These are phyloP conservation scores for Todiramphus saurophagus DNA, from an alignment of 2,113 vertebrate species.

Conservation along the genomic window DNA sequence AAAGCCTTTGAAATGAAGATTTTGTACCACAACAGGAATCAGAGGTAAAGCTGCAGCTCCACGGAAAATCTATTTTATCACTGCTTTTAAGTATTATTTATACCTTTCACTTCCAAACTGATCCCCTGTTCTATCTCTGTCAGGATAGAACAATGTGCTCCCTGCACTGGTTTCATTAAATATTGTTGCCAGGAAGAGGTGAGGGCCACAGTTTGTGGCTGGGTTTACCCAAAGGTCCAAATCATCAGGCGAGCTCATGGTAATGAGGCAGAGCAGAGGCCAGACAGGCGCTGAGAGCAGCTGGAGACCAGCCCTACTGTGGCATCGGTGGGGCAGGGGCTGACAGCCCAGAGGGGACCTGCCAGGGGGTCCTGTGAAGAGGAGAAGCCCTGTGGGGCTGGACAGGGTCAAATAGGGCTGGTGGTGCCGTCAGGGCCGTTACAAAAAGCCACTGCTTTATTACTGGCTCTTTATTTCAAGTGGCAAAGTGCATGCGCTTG, in stretches of 20 bases:
- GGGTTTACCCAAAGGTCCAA: not conserved
- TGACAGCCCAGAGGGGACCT: rapidly evolving
- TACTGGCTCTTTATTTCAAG: not conserved
- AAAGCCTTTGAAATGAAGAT: slow-evolving; percentile 78
- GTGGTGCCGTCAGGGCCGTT: not conserved
- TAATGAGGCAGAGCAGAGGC: not conserved
- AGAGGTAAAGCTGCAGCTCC: slow-evolving; percentile 58
- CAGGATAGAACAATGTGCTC: not conserved
- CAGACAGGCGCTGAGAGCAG: not conserved
- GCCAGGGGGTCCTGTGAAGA: not conserved
- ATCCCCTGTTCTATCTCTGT: not conserved
- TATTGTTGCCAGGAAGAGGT: not conserved
- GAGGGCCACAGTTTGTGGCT: not conserved
- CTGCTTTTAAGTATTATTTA: not conserved
- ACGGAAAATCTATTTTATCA: not conserved
- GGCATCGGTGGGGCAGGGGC: rapidly evolving
- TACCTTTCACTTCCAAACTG: not conserved
- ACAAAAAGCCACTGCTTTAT: not conserved
- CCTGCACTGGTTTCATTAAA: not conserved
- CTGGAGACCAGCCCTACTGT: not conserved
- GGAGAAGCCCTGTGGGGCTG: rapidly evolving
- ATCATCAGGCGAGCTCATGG: not conserved
- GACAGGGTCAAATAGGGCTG: not conserved
- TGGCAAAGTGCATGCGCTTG: not conserved
- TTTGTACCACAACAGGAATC: slow-evolving; percentile 74